A percentile compares a stretch with the other conserved stretches of the same genome.
Evolutionary conservation across 64 coral and sea anemone genomes (phyloP).

Genomic region (Exaiptasia diaphana): DNA sequence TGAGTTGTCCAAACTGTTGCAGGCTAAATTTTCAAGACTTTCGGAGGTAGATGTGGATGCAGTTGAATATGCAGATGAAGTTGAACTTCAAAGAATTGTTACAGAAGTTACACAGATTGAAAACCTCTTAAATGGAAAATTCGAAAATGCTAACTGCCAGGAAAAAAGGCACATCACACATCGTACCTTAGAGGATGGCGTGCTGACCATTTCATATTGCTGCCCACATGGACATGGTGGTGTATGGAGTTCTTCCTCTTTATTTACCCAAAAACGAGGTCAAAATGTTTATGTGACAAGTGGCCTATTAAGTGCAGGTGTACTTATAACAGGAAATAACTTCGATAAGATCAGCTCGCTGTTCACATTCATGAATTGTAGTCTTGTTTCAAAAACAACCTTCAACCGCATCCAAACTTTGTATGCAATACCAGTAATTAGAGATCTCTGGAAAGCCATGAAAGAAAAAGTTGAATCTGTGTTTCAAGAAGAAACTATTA

Average conservation of each 20-base stretch:
- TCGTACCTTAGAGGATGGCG: slow-evolving; percentile 42
- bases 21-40: background rate
- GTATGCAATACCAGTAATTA: slow-evolving; percentile 30
- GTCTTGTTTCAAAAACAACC: slow-evolving; percentile 32
- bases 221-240: slow-evolving; percentile 37
- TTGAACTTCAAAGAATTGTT: background rate
- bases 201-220: slow-evolving; percentile 15
- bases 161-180: slow-evolving; percentile 8
- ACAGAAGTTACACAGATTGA: background rate
- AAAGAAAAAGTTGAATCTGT: slow-evolving; percentile 31
- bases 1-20: background rate
- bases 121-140: slow-evolving; percentile 38
- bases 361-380: slow-evolving; percentile 2
- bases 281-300: slow-evolving; percentile 38
- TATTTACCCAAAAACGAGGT: slow-evolving; percentile 6
- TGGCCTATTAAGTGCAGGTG: slow-evolving; percentile 2
- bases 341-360: slow-evolving; percentile 52
- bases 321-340: slow-evolving; percentile 43
- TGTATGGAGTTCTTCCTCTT: slow-evolving; percentile 19
- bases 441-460: slow-evolving; percentile 32
- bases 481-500: slow-evolving; percentile 8
- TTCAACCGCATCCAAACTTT: slow-evolving; percentile 43
- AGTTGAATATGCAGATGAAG: background rate
- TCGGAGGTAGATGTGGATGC: background rate
- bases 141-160: background rate